Base-by-base conservation (phyloP, 2,888 invertebrate species). In the Chrysodeixis includens region DNA sequence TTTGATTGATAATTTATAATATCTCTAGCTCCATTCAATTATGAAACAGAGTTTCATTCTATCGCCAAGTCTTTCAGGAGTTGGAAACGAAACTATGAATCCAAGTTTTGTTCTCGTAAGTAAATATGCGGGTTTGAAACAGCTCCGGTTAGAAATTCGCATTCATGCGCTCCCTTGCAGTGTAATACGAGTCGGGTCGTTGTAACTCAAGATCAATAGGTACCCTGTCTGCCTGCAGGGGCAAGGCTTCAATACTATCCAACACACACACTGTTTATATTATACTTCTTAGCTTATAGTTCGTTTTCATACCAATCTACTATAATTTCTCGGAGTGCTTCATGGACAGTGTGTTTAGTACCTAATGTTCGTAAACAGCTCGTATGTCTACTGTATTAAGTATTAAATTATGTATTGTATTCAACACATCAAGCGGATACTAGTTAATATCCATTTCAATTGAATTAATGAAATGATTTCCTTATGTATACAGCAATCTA, bases 1-100 rank as follows among this genome's bases (percentile, higher is more conserved):
- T 56, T 56, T n/a, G 56, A 62, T 65, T 56, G 70, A 74, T 61
- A 74, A 18, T n/a, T n/a, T n/a, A n/a, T 55, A 56, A 26, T 55
- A 56, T 32, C 56, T 60, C 56, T 60, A 66, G 61, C 32, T 30
- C 46, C 65, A 49, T 18, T 10, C 62, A 66, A n/a, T 40, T 6
- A 5, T n/a, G 6, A 40, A 35, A 14, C 35, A n/a, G n/a, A n/a
- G n/a, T n/a, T n/a, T n/a, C n/a, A n/a, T n/a, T 26, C 6, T 26
- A 4, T 6, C 26, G 26, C 6, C 26, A 26, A 26, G 26, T 26
- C 26, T 26, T 26, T 26, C 26, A 26, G 26, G 6, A 26, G 26
- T 26, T 26, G 6, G 26, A 26, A 26, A 26, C 26, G 26, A 26
- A 26, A 26, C 26, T 26, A 6, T 26, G 32, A 10, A 5, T n/a